These are phyloP conservation scores for Ailuropoda melanoleuca DNA, from an alignment of 2,113 vertebrate species.

Conservation along the genomic window DNA sequence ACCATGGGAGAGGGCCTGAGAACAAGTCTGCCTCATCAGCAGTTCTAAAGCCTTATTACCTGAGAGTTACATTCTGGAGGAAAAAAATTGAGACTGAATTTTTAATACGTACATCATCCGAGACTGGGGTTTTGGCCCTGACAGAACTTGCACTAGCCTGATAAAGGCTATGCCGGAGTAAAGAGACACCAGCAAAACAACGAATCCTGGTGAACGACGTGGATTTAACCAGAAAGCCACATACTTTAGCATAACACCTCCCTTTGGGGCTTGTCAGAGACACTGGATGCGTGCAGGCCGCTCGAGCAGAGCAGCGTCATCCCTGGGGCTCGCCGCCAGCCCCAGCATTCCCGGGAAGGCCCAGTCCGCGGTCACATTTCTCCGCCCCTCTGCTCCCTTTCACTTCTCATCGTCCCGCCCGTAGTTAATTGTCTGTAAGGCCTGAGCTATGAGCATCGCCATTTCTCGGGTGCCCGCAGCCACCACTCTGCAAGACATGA, in stretches of 20 bases:
- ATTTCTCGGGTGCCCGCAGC: constrained; percentile 90
- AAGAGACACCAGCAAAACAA: constrained; percentile 14
- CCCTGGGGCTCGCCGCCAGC: constrained; percentile 43
- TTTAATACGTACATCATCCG: constrained; percentile 75
- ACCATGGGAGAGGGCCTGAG: constrained; percentile 63
- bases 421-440: constrained; percentile 89
- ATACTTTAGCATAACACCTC: constrained; percentile 64
- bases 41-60: constrained; percentile 82
- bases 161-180: constrained; percentile 48
- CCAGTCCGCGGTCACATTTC: neutral
- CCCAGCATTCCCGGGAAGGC: constrained; percentile 49
- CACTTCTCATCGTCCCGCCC: constrained; percentile 87
- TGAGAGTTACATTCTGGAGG: constrained; percentile 82
- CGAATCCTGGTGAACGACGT: constrained; percentile 56
- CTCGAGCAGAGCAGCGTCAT: constrained; percentile 44
- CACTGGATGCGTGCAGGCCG: constrained; percentile 58
- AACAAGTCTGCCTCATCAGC: constrained; percentile 66
- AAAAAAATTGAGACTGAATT: constrained; percentile 81
- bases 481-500: constrained; percentile 92
- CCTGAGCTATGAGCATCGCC: constrained; percentile 88
- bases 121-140: constrained; percentile 75
- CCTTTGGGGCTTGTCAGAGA: constrained; percentile 38
- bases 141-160: constrained; percentile 65
- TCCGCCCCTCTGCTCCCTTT: constrained; percentile 77
- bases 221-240: constrained; percentile 72